Conservation (phyloP, 2,888 invertebrate genomes). For the Agriotes lineatus region DNA sequence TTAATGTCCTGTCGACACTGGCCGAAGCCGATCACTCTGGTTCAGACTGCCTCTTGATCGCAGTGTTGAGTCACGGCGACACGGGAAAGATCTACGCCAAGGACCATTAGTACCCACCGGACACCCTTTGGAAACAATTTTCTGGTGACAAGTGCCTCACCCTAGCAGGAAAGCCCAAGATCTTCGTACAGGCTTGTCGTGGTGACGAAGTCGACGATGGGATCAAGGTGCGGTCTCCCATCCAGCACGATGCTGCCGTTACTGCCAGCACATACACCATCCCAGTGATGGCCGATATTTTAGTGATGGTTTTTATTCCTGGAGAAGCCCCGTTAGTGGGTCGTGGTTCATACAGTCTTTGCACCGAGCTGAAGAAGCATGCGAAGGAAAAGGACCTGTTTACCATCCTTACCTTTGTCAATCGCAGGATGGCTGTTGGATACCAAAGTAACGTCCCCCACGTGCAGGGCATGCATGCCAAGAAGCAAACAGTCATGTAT, state of each 20-base stretch:
- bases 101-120: slow-evolving; percentile 71
- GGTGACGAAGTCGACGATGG: slow-evolving; percentile 72
- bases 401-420: slow-evolving; percentile 73
- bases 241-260: slow-evolving; percentile 44
- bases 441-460: slow-evolving; percentile 70
- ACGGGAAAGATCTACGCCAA: slow-evolving; percentile 72
- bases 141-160: slow-evolving; percentile 70
- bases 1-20: slow-evolving; percentile 72
- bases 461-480: slow-evolving; percentile 66
- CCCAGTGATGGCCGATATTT: slow-evolving; percentile 78
- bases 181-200: slow-evolving; percentile 78
- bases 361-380: slow-evolving; percentile 68
- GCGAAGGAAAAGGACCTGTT: slow-evolving; percentile 71
- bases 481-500: no score
- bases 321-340: slow-evolving; percentile 75
- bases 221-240: slow-evolving; percentile 57
- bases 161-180: slow-evolving; percentile 77
- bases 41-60: slow-evolving; percentile 72
- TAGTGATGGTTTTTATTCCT: slow-evolving; percentile 77
- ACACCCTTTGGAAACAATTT: slow-evolving; percentile 73
- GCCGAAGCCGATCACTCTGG: slow-evolving; percentile 69
- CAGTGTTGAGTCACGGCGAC: slow-evolving; percentile 76
- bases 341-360: slow-evolving; percentile 83
- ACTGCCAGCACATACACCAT: slow-evolving; percentile 69
- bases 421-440: slow-evolving; percentile 74